Percentiles rank a stretch among this genome's conserved stretches.
These are phyloP conservation scores for Ecdyonurus torrentis DNA, from an alignment of 2,888 invertebrate species.

Conservation along the genomic window DNA sequence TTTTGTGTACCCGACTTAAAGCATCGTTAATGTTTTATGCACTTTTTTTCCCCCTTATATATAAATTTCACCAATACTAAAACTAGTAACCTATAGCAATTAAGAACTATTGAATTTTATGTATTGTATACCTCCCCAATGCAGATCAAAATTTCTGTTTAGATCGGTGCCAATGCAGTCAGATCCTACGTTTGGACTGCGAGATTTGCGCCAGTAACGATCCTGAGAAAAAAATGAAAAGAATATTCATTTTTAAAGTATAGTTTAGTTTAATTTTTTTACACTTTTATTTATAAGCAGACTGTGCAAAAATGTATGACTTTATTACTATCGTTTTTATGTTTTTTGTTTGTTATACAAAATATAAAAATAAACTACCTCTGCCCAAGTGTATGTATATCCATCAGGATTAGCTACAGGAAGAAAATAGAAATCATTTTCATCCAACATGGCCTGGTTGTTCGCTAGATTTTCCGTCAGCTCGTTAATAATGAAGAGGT, in stretches of 20 bases:
- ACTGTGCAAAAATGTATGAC: no score
- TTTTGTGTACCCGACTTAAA: no score
- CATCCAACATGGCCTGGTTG: constrained; percentile 18
- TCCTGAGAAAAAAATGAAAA: background rate
- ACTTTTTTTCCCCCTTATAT: no score
- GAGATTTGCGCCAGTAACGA: background rate
- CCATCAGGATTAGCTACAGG: constrained; percentile 29
- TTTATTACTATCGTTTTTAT: no score
- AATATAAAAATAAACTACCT: no score
- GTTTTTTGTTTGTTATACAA: no score
- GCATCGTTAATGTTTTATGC: no score
- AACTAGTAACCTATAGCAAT: no score
- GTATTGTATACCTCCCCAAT: background rate
- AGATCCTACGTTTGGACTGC: background rate
- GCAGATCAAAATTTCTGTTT: background rate
- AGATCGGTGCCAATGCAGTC: background rate
- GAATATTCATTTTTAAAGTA: background rate
- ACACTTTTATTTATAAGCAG: no score
- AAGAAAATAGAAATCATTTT: constrained; percentile 27
- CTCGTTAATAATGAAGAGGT: background rate
- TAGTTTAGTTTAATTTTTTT: no score
- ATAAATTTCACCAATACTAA: no score
- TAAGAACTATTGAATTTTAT: no score
- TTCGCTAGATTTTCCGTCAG: background rate
- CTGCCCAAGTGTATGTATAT: constrained; percentile 22